Evolutionary conservation across 2,113 vertebrate species (phyloP).

Genomic region (Vulpes lagopus): DNA sequence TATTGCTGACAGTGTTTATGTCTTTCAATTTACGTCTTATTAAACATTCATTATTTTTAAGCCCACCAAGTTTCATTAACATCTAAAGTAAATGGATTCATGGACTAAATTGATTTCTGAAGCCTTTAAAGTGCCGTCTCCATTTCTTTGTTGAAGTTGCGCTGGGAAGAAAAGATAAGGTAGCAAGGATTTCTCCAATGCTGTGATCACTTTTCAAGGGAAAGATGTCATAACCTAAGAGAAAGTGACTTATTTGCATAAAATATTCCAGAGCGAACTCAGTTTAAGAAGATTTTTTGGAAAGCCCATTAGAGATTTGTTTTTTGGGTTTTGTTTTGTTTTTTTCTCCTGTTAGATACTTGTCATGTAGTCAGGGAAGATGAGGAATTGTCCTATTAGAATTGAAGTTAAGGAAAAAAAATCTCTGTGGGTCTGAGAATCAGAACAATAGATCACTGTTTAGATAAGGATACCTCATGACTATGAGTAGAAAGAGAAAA

Average conservation of each 20-base stretch:
- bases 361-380: conserved; percentile 11
- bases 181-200: background rate
- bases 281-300: conserved; percentile 58
- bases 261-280: conserved; percentile 62
- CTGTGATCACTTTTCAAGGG: conserved; percentile 43
- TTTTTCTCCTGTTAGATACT: background rate
- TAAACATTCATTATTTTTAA: conserved; percentile 82
- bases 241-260: conserved; percentile 66
- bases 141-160: conserved; percentile 51
- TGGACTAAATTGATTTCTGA: conserved; percentile 74
- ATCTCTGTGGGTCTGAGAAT: conserved; percentile 52
- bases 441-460: conserved; percentile 67
- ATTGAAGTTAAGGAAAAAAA: conserved; percentile 70
- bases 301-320: conserved; percentile 71
- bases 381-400: conserved; percentile 55
- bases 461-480: conserved; percentile 54
- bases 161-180: conserved; percentile 50
- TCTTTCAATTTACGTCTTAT: conserved; percentile 81
- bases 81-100: conserved; percentile 75
- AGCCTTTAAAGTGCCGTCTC: conserved; percentile 32
- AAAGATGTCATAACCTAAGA: conserved; percentile 65
- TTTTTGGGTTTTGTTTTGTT: no score
- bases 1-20: conserved; percentile 77
- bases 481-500: conserved; percentile 68
- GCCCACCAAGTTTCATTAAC: conserved; percentile 80